Evolutionary conservation across 2,113 vertebrate species (phyloP), one percentile per base, ranked within the genome.

Genomic region (Crotalus tigris): DNA sequence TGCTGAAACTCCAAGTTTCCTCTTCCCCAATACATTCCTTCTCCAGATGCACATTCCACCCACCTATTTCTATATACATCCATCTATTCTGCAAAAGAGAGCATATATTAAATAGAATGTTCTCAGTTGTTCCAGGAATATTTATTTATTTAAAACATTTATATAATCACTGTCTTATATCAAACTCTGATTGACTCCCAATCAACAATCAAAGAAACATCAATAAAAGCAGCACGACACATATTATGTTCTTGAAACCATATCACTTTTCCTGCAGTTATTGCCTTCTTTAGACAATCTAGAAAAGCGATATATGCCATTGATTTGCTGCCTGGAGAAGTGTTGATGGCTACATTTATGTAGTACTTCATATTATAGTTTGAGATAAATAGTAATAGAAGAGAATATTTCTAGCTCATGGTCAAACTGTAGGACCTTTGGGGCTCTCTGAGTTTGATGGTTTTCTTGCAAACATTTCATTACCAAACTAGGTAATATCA

Each of bases 351-450:
- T 90, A 5, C 1, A 69, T 93, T 90, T 12, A 87, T 87, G 44
- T 93, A 88, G 29, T 59, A 93, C 44, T 88, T 94, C 93, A 13
- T 75, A 19, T 90, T 10, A 81, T 94, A 59, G 90, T 95, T 94
- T 93, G 93, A 86, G 85, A 87, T 91, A 46, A 15, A 87, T 92
- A 51, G 13, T 93, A 6, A 64, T 64, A n/a, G 10, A 64, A 64
- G 26, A 11, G 24, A 61, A 64, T 64, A 64, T 29, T 1, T 64
- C 11, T 64, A 64, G 26, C 61, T 64, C 26, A 64, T 26, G 26
- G 3, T 64, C 26, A 64, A 64, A n/a, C 26, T 1, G 26, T n/a
- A n/a, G 26, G 26, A 64, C 61, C 26, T 64, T n/a, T 12, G 61
- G 4, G 29, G 11, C 0, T 64, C 59, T 64, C 61, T n/a, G 26